Evolutionary conservation across 2,888 invertebrate species (phyloP).

Genomic region (Xylocampa areola): DNA sequence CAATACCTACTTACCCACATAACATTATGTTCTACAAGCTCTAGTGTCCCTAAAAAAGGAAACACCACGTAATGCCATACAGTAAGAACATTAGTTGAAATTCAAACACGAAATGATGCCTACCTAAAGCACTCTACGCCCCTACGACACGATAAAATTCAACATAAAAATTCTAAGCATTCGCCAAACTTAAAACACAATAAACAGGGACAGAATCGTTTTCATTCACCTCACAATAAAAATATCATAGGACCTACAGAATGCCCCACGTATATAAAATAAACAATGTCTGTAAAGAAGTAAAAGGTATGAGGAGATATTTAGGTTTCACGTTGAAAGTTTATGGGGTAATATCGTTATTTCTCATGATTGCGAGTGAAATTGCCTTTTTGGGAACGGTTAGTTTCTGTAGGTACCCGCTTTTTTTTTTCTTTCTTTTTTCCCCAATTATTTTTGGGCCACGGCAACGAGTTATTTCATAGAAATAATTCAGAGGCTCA

Average conservation of each 20-base stretch:
- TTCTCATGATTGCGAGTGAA: constrained; percentile 73
- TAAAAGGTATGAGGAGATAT: constrained; percentile 66
- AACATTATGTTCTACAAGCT: constrained; percentile 35
- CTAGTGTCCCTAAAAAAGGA: constrained; percentile 22
- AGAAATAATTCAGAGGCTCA: constrained; percentile 61
- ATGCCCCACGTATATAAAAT: constrained; percentile 73
- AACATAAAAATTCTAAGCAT: constrained; percentile 73
- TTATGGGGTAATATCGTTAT: constrained; percentile 77
- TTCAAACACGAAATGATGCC: constrained; percentile 60
- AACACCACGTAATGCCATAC: constrained; percentile 20
- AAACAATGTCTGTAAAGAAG: constrained; percentile 68
- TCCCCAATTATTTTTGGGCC: constrained; percentile 63
- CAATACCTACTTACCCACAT: constrained; percentile 22
- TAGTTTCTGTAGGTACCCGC: constrained; percentile 62
- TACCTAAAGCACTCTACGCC: constrained; percentile 36
- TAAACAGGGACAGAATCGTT: constrained; percentile 71
- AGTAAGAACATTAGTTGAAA: constrained; percentile 56
- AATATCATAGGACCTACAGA: constrained; percentile 69
- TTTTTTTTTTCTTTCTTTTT: constrained; percentile 49
- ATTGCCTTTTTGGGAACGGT: constrained; percentile 69
- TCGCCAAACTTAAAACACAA: constrained; percentile 70
- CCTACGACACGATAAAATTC: constrained; percentile 55
- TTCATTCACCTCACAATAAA: constrained; percentile 74
- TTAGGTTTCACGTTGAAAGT: constrained; percentile 73
- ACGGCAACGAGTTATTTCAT: constrained; percentile 53